These are phyloP conservation scores for Aporrectodea caliginosa DNA, from an alignment of 1,140 invertebrate genomes.

Conservation along the genomic window DNA sequence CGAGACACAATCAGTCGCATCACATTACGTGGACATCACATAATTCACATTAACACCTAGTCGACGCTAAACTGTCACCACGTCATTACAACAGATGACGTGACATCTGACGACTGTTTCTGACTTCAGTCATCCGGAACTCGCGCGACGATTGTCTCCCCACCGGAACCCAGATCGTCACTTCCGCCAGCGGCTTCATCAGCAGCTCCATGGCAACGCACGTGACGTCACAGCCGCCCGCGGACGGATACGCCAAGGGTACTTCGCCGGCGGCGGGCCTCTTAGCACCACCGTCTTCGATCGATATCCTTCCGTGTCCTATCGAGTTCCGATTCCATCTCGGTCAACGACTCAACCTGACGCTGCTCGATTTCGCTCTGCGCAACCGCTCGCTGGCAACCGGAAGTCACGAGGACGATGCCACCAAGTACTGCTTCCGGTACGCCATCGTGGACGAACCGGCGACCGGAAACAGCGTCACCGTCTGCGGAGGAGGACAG, in stretches of 20 bases:
- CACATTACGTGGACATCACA: too few relatives aligned
- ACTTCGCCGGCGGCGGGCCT: too few relatives aligned
- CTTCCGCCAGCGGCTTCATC: neutral
- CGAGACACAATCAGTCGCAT: too few relatives aligned
- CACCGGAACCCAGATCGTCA: neutral
- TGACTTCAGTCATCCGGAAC: neutral
- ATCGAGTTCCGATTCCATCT: neutral
- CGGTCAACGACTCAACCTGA: conserved; percentile 11
- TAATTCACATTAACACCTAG: too few relatives aligned
- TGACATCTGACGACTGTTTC: too few relatives aligned
- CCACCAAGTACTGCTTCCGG: neutral
- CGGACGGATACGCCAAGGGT: too few relatives aligned
- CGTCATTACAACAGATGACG: too few relatives aligned
- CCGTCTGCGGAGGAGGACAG: neutral
- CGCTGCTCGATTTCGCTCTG: conserved; percentile 3
- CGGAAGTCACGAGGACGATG: neutral
- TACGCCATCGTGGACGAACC: neutral
- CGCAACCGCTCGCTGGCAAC: neutral
- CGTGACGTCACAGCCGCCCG: neutral
- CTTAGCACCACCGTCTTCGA: neutral
- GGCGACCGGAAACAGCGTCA: neutral
- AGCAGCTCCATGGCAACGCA: neutral
- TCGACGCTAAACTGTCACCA: too few relatives aligned
- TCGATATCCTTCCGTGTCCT: neutral
- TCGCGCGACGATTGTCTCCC: neutral